These are phyloP conservation scores for Athalia rosae DNA, from an alignment of 2,888 invertebrate genomes.

Conservation along the genomic window DNA sequence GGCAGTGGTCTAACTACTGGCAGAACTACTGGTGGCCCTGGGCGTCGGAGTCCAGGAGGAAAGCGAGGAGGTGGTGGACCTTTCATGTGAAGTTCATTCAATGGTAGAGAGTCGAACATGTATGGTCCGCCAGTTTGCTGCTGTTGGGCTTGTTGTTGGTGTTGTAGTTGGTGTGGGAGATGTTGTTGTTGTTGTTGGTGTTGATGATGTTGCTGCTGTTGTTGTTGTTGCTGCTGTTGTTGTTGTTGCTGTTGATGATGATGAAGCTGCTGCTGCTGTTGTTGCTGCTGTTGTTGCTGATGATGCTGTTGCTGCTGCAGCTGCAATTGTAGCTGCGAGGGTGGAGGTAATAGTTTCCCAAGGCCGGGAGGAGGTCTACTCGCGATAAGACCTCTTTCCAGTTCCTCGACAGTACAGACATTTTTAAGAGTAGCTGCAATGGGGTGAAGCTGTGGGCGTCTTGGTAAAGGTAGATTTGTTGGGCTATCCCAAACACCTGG, in stretches of 20 bases:
- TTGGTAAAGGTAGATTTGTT: slow-evolving; percentile 61
- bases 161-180: slow-evolving; percentile 57
- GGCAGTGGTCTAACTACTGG: slow-evolving; percentile 74
- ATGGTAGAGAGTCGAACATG: slow-evolving; percentile 61
- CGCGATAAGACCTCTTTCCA: slow-evolving; percentile 81
- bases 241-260: slow-evolving; percentile 64
- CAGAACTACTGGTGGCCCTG: slow-evolving; percentile 68
- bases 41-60: slow-evolving; percentile 70
- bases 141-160: slow-evolving; percentile 61
- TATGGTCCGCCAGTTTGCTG: slow-evolving; percentile 57
- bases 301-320: slow-evolving; percentile 62
- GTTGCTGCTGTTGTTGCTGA: slow-evolving; percentile 58
- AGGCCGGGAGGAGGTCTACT: slow-evolving; percentile 70
- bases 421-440: slow-evolving; percentile 74
- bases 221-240: slow-evolving; percentile 62
- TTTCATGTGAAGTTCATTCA: slow-evolving; percentile 62
- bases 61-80: slow-evolving; percentile 67
- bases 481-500: slow-evolving; percentile 76
- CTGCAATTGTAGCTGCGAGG: slow-evolving; percentile 56
- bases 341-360: slow-evolving; percentile 59
- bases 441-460: slow-evolving; percentile 56
- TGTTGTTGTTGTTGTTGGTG: slow-evolving; percentile 69
- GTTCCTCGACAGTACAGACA: slow-evolving; percentile 83
- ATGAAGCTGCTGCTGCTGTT: slow-evolving; percentile 58
- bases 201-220: slow-evolving; percentile 58